These are phyloP conservation scores for Drosophila leonis DNA, from an alignment of 2,888 invertebrate genomes.

Conservation along the genomic window DNA sequence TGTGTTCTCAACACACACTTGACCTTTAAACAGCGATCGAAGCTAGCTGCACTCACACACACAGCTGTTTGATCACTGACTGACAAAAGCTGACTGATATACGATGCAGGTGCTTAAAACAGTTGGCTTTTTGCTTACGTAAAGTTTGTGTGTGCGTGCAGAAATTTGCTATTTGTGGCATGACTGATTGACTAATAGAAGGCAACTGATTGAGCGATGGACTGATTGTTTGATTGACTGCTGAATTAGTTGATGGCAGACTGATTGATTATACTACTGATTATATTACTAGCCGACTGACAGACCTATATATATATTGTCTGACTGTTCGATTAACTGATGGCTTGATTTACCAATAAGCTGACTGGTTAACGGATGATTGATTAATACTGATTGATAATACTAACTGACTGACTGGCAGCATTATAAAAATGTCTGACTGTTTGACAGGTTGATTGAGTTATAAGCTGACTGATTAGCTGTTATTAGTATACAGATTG, in stretches of 20 bases:
- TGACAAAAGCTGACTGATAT: conserved; percentile 5
- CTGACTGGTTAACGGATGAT: too few species aligned
- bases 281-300: too few species aligned
- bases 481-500: background rate
- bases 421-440: background rate
- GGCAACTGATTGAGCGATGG: background rate
- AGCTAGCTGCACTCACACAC: too few species aligned
- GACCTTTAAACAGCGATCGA: conserved; percentile 6
- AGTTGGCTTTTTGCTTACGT: background rate
- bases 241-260: too few species aligned
- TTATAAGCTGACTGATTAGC: background rate
- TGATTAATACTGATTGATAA: too few species aligned
- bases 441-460: background rate
- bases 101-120: background rate
- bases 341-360: background rate
- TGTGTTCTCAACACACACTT: background rate
- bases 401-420: background rate
- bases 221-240: background rate
- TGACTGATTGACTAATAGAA: background rate
- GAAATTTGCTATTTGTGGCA: background rate
- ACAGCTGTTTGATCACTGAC: background rate
- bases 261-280: too few species aligned
- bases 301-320: background rate
- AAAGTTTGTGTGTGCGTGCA: background rate
- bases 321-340: background rate